Conservation (phyloP, 2,113 vertebrate species). For the Tenrec ecaudatus region DNA sequence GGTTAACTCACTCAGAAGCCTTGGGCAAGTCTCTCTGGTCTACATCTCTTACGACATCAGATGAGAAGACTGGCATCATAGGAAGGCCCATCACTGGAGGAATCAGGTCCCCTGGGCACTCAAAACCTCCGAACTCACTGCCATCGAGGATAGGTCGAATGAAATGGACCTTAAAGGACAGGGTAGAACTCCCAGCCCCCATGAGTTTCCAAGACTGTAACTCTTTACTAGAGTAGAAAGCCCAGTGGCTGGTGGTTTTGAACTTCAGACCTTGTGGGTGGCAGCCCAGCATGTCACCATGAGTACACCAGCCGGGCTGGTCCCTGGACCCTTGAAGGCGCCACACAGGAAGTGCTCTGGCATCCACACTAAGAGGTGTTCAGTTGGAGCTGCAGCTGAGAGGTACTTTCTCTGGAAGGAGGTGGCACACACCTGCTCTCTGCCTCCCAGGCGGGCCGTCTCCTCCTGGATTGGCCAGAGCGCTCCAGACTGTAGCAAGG, state of each 20-base stretch:
- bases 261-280: too few species aligned
- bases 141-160: too few species aligned
- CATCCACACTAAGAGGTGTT: rapidly evolving
- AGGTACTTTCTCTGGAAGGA: not conserved
- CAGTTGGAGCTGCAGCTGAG: not conserved
- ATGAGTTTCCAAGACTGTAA: too few species aligned
- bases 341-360: not conserved
- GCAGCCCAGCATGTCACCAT: too few species aligned
- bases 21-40: not conserved
- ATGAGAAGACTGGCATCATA: not conserved
- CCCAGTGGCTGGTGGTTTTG: too few species aligned
- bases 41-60: not conserved
- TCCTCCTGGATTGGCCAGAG: rapidly evolving
- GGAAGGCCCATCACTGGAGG: not conserved
- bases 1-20: not conserved
- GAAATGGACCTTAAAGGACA: too few species aligned
- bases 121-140: too few species aligned
- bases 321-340: rapidly evolving
- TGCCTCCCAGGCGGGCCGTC: not conserved
- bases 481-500: rapidly evolving
- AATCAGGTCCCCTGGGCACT: not conserved
- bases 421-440: rapidly evolving
- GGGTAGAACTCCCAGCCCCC: too few species aligned
- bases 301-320: too few species aligned
- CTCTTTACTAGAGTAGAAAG: too few species aligned